Evolutionary conservation across 1,140 invertebrate genomes (phyloP), one percentile per base, ranked within the genome.

Genomic region (Ladona fulva): DNA sequence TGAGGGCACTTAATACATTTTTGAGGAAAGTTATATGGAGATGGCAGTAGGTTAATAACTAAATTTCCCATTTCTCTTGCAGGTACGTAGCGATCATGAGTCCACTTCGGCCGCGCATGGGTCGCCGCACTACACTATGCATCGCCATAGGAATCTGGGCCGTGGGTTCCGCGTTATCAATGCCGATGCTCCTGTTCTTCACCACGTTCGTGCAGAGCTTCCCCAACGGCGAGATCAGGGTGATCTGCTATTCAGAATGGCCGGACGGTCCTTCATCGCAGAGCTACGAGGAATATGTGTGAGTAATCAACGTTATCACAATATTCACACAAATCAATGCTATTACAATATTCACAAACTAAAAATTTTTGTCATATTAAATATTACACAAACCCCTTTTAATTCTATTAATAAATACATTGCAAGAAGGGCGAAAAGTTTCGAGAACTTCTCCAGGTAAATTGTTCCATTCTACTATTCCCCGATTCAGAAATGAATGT

Each of bases 41-140:
- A 37, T 37, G 29, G 8, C 29, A 37, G 8, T 5, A 37, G 1
- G 29, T 8, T 5, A 37, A 74, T 66, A 42, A 5, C 19, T 1
- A 52, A 7, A 78, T 77, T 16, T 77, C 25, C 79, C 74, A 76
- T 59, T 79, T 75, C 77, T 79, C 85, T 22, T 85, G 1, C 88
- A 95, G 95, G 81, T 97, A 96, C 83, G 92, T 95, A 85, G 96
- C 95, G 29, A 97, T 97, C 80, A 95, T 97, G 88, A 93, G 94
- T 83, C 96, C 96, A 0, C 85, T 97, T 79, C 88, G 91, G 80
- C 94, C 93, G 7, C 88, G 95, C 74, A 92, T 97, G 88, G 94
- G 95, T 6, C 90, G 91, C 80, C 87, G 90, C 37, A 88, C 91
- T 0, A 97, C 96, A 0, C 85, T 97, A n/a, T 90, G 90, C 78